These are phyloP conservation scores for Chelonus insularis DNA, from an alignment of 1,140 invertebrate species.

Conservation along the genomic window DNA sequence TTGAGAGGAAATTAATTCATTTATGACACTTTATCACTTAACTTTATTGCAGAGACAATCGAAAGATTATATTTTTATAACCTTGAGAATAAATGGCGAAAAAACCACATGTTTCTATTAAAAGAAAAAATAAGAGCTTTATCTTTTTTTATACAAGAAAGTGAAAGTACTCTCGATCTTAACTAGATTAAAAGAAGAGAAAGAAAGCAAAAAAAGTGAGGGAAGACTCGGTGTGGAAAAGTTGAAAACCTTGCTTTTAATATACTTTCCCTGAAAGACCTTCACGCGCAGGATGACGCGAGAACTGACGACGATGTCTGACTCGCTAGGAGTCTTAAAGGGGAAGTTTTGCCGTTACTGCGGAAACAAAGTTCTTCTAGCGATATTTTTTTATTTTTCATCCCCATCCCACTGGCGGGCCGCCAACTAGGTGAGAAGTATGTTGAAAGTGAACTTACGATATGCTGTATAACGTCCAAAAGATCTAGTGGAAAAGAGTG, in stretches of 20 bases:
- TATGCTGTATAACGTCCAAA: slow-evolving; percentile 40
- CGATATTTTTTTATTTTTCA: slow-evolving; percentile 30
- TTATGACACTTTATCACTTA: too few species aligned
- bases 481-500: slow-evolving; percentile 15
- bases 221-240: slow-evolving; percentile 24
- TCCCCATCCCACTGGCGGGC: slow-evolving; percentile 43
- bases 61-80: too few species aligned
- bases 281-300: slow-evolving; percentile 43
- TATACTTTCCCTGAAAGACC: slow-evolving; percentile 45
- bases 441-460: slow-evolving; percentile 53
- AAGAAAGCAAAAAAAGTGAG: slow-evolving; percentile 36
- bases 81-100: too few species aligned
- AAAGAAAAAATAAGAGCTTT: neutral
- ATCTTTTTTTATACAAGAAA: slow-evolving; percentile 18
- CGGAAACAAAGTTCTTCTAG: slow-evolving; percentile 48
- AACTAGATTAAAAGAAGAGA: slow-evolving; percentile 32
- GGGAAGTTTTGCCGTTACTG: slow-evolving; percentile 51
- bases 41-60: too few species aligned
- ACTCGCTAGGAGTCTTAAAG: slow-evolving; percentile 49
- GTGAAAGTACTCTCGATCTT: slow-evolving; percentile 29
- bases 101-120: too few species aligned
- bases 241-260: slow-evolving; percentile 43
- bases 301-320: slow-evolving; percentile 28
- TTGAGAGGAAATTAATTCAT: too few species aligned
- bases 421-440: slow-evolving; percentile 60